Evolutionary conservation across 2,888 invertebrate species (phyloP).

Genomic region (Escarpia spicata): DNA sequence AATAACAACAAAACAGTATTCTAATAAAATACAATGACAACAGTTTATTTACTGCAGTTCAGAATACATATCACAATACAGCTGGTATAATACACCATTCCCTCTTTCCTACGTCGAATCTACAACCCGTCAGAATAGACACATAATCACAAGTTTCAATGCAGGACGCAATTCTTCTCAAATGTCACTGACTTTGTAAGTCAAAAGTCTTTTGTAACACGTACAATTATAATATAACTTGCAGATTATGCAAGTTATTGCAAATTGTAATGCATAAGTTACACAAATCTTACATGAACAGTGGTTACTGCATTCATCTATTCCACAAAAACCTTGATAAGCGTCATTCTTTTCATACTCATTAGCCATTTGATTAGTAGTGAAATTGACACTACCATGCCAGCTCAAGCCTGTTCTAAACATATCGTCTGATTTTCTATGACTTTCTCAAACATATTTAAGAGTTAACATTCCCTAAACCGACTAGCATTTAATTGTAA

Average conservation of each 20-base stretch:
- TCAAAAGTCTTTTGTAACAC: too few relatives aligned
- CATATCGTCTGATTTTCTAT: not conserved
- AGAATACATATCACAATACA: not conserved
- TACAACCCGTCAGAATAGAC: slow-evolving; percentile 4
- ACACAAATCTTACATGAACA: not conserved
- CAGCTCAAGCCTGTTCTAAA: not conserved
- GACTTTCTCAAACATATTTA: not conserved
- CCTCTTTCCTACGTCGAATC: not conserved
- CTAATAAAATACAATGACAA: slow-evolving; percentile 12
- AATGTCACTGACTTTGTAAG: too few relatives aligned
- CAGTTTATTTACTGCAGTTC: slow-evolving; percentile 14
- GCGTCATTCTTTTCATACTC: not conserved
- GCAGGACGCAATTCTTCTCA: too few relatives aligned
- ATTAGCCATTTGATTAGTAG: not conserved
- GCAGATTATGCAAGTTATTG: not conserved
- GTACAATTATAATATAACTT: too few relatives aligned
- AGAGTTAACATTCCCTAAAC: not conserved
- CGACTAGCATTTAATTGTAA: slow-evolving; percentile 11
- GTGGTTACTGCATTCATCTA: not conserved
- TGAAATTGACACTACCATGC: not conserved
- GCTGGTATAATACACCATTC: not conserved
- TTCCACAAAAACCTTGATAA: not conserved
- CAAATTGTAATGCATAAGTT: not conserved
- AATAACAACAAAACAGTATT: not conserved
- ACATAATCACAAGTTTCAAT: not conserved